These are phyloP conservation scores for Perizoma flavofasciatum DNA, from an alignment of 2,888 invertebrate genomes.

Conservation along the genomic window DNA sequence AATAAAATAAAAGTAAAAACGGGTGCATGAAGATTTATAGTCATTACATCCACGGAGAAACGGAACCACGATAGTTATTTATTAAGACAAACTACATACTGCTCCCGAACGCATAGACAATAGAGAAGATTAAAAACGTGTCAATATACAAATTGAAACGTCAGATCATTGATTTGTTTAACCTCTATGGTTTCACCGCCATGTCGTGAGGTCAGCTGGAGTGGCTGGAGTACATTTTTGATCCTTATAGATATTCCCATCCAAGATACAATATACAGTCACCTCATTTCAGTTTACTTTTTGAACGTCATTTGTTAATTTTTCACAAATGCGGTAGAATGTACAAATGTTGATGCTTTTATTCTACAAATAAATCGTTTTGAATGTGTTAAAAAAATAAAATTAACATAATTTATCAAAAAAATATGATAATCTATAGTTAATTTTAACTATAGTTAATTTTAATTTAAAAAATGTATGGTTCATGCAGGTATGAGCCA, in stretches of 20 bases:
- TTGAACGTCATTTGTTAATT: too few relatives aligned
- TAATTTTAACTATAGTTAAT: too few relatives aligned
- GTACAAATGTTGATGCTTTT: too few relatives aligned
- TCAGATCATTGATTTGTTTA: constrained; percentile 76
- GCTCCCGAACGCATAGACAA: constrained; percentile 79
- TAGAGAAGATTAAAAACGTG: constrained; percentile 77
- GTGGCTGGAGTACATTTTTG: constrained; percentile 30
- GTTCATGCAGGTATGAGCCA: too few relatives aligned
- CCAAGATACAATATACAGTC: background rate
- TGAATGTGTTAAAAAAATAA: too few relatives aligned
- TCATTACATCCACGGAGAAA: constrained; percentile 50
- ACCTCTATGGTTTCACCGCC: constrained; percentile 49
- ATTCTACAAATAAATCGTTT: too few relatives aligned
- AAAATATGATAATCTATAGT: too few relatives aligned
- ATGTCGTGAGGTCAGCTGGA: constrained; percentile 31
- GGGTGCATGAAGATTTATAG: constrained; percentile 74
- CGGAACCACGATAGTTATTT: constrained; percentile 61
- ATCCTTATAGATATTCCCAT: constrained; percentile 25
- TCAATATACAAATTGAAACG: constrained; percentile 81
- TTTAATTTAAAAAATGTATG: too few relatives aligned
- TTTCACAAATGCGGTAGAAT: too few relatives aligned
- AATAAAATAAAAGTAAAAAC: constrained; percentile 61
- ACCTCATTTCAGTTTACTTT: too few relatives aligned
- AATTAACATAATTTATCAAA: too few relatives aligned
- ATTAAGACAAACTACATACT: constrained; percentile 62